Evolutionary conservation across 2,888 invertebrate genomes (phyloP), one percentile per base, ranked within the genome.

Genomic region (Arge pagana): DNA sequence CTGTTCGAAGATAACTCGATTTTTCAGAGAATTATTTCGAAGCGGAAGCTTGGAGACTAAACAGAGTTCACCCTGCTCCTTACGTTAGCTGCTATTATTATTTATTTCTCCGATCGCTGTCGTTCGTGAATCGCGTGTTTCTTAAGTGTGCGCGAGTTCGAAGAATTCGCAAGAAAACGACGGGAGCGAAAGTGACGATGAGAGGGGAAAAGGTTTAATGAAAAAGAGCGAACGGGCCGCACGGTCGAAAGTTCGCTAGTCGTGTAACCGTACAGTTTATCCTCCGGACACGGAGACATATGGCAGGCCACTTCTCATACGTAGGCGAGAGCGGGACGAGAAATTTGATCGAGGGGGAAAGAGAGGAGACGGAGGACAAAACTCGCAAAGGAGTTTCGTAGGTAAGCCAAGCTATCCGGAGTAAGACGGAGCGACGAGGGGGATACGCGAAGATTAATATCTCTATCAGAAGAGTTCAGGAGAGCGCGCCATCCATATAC

Each of bases 381-480:
- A 28, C 42, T 16, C 31, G 31, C 28, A 30, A 31, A 42, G 30
- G 30, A 19, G 19, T 31, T 11, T 21, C 28, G 19, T n/a, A 28
- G 4, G 30, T 23, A 48, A 51, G 33, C 19, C 31, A 31, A 13
- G 36, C 26, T 24, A 36, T 40, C 31, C 28, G 7, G 39, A 50
- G 30, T 24, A 28, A 43, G 26, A 48, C 30, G 19, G 28, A 37
- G 28, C 21, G 23, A 45, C 21, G 49, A 26, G 37, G 43, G 39
- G 52, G 48, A 48, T 31, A 48, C 54, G 63, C 65, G 67, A 70
- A 71, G 71, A 71, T 71, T 71, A 70, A 71, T 71, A 71, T 71
- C 71, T 71, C 65, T 70, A 70, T 71, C 68, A 65, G 62, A 65
- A 62, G 65, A 69, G 69, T 71, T 71, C 68, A 71, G 58, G 59